Percentiles rank a stretch among this genome's conserved stretches.
These are phyloP conservation scores for Buphagus erythrorhynchus DNA, from an alignment of 2,797 vertebrate genomes.

Conservation along the genomic window DNA sequence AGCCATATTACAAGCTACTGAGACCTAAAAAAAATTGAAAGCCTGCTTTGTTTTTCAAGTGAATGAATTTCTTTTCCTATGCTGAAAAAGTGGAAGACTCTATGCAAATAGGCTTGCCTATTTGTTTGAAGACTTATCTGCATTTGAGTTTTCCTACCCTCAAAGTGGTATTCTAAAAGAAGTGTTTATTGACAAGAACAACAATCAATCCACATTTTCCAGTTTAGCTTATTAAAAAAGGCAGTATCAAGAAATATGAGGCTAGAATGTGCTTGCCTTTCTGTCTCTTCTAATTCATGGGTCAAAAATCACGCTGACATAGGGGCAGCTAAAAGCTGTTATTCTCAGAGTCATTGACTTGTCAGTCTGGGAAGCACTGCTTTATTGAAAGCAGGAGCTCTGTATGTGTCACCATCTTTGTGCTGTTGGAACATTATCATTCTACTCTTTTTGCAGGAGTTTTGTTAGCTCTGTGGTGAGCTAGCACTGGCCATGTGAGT, in stretches of 20 bases:
- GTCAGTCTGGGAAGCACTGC: not conserved
- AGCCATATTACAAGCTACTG: not conserved
- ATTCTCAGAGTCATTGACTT: not conserved
- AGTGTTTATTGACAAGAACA: not conserved
- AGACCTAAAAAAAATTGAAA: not conserved
- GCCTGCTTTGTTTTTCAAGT: not conserved
- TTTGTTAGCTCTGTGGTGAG: not conserved
- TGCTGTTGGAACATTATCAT: not conserved
- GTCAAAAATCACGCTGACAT: not conserved
- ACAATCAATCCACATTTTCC: not conserved
- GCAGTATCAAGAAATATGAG: not conserved
- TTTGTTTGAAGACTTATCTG: conserved; percentile 24
- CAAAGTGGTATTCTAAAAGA: not conserved
- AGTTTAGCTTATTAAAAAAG: not conserved
- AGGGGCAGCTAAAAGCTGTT: not conserved
- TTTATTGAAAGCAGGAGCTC: not conserved
- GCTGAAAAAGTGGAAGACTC: not conserved
- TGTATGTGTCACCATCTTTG: fast-evolving
- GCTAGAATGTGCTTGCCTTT: not conserved
- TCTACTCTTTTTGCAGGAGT: not conserved
- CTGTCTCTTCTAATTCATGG: not conserved
- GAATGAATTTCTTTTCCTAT: not conserved
- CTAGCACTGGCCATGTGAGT: not conserved
- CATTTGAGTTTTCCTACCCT: not conserved
- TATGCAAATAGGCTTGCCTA: not conserved